phyloP scores from a whole-genome alignment of 2,113 vertebrate genomes.

The Rallus limicola region DNA sequence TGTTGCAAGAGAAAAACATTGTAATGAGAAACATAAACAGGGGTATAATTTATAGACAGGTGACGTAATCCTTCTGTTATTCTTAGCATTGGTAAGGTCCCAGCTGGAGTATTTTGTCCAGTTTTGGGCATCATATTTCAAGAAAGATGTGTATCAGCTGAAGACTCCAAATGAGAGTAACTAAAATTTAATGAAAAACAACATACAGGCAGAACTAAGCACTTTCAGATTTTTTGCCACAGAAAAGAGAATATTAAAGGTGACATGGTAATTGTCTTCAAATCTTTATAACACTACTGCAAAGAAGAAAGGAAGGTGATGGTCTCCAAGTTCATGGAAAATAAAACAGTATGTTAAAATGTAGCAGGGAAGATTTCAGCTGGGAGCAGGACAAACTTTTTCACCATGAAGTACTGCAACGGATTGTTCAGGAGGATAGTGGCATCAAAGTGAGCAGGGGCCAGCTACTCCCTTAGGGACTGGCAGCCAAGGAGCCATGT shows the following conservation, averaged over 20 bases:
- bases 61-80: slow-evolving; percentile 26
- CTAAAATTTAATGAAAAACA: background rate
- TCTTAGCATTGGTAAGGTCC: background rate
- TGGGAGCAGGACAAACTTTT: background rate
- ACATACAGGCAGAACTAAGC: background rate
- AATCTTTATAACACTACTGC: background rate
- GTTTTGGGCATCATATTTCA: slow-evolving; percentile 41
- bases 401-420: background rate
- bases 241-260: background rate
- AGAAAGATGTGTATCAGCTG: background rate
- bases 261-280: background rate
- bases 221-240: background rate
- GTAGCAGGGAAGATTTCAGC: background rate
- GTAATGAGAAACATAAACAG: background rate
- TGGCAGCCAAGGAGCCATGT: rapidly evolving
- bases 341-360: background rate
- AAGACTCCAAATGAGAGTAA: background rate
- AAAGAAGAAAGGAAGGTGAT: background rate
- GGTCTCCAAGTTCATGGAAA: background rate
- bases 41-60: background rate
- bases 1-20: slow-evolving; percentile 4
- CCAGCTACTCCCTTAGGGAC: background rate
- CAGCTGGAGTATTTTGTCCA: slow-evolving; percentile 11
- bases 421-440: background rate
- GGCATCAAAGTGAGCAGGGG: background rate